Conservation (phyloP, 2,113 vertebrate species). For the Cyprinodon brontotheroides region DNA sequence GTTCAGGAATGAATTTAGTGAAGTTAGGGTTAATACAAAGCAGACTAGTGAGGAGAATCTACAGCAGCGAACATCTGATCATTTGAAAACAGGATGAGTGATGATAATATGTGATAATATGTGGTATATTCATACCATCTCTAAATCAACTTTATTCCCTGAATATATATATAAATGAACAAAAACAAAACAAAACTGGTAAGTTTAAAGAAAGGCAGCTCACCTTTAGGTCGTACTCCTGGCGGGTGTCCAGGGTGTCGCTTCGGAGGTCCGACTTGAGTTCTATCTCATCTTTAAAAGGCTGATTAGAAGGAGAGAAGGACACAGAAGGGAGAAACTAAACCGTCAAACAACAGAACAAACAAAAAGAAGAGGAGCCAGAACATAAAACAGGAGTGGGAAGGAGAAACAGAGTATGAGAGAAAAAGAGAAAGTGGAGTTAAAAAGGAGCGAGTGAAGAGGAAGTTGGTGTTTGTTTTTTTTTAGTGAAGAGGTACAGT, state of each 20-base stretch:
- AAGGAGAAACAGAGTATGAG: slow-evolving; percentile 61
- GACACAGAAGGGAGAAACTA: slow-evolving; percentile 84
- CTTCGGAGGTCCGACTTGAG: slow-evolving; percentile 94
- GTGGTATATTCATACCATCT: not conserved
- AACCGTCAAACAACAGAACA: slow-evolving; percentile 79
- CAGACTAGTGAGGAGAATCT: too few relatives aligned
- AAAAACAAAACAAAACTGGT: not conserved
- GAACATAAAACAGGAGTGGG: slow-evolving; percentile 55
- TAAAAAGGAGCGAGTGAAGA: slow-evolving; percentile 58
- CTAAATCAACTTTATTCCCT: not conserved
- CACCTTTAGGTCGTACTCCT: slow-evolving; percentile 98
- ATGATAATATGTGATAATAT: too few relatives aligned
- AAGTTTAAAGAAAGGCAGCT: slow-evolving; percentile 27
- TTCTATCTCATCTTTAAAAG: slow-evolving; percentile 96
- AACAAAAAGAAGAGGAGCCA: slow-evolving; percentile 51
- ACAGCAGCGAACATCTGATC: too few relatives aligned
- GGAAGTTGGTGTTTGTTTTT: slow-evolving; percentile 45
- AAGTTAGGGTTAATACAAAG: too few relatives aligned
- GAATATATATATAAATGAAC: not conserved
- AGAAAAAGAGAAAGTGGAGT: slow-evolving; percentile 66
- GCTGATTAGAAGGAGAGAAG: slow-evolving; percentile 86
- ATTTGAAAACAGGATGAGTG: too few relatives aligned
- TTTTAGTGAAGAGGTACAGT: slow-evolving; percentile 44
- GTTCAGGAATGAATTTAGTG: too few relatives aligned
- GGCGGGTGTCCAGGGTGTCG: slow-evolving; percentile 93